Evolutionary conservation across 2,888 invertebrate genomes (phyloP).

Genomic region (Disparrhopalites patrizii): DNA sequence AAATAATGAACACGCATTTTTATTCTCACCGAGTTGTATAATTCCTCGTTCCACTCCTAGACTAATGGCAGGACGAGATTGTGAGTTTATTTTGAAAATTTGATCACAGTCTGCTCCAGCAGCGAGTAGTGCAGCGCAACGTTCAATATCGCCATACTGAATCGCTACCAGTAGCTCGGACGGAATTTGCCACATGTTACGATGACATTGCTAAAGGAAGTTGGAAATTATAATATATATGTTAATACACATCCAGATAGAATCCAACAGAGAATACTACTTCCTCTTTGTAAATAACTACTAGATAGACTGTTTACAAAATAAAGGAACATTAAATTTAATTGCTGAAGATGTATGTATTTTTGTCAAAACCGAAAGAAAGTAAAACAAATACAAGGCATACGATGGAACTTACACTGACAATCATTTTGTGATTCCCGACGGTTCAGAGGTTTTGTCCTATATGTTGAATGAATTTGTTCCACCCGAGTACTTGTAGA

Average conservation of each 20-base stretch:
- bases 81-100: constrained; percentile 44
- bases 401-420: constrained; percentile 3
- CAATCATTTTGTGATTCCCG: not conserved
- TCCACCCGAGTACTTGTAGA: too few species aligned
- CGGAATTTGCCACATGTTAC: constrained; percentile 40
- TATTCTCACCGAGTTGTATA: constrained; percentile 30
- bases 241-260: too few species aligned
- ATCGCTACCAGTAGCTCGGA: constrained; percentile 45
- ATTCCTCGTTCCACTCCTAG: constrained; percentile 42
- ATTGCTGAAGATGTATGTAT: too few species aligned
- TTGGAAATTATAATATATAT: too few species aligned
- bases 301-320: too few species aligned
- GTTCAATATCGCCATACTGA: constrained; percentile 42
- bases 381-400: too few species aligned
- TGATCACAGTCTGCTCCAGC: constrained; percentile 47
- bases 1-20: too few species aligned
- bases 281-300: too few species aligned
- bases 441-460: not conserved
- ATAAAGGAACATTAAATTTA: not conserved
- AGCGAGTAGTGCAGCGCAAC: constrained; percentile 37
- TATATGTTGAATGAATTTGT: too few species aligned
- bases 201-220: constrained; percentile 17
- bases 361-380: too few species aligned
- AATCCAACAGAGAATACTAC: too few species aligned
- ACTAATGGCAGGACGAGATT: constrained; percentile 40